Conservation (phyloP, 2,797 vertebrate genomes). For the Otus scops region DNA sequence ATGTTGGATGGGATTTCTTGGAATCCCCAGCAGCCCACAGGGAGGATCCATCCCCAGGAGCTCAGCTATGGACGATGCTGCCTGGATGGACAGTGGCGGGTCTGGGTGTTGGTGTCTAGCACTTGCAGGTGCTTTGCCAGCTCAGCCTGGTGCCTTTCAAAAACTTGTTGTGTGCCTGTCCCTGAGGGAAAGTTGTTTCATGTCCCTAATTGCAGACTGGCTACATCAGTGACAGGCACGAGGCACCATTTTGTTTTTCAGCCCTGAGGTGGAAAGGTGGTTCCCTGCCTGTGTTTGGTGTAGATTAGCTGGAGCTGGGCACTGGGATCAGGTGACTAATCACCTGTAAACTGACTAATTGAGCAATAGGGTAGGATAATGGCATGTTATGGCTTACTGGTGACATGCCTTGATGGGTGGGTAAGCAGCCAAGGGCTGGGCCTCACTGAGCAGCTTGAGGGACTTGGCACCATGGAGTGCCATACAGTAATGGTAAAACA, state of each 20-base stretch:
- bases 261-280: neutral
- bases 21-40: fast-evolving
- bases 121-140: neutral
- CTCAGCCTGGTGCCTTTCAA: neutral
- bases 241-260: neutral
- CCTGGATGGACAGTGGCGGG: fast-evolving
- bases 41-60: neutral
- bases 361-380: neutral
- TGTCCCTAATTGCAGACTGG: neutral
- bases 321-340: conserved; percentile 33
- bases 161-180: neutral
- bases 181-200: neutral
- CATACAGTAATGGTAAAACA: fast-evolving
- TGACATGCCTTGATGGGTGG: fast-evolving
- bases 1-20: fast-evolving
- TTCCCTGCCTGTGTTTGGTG: neutral
- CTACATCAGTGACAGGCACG: neutral
- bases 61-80: fast-evolving
- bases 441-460: neutral
- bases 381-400: neutral
- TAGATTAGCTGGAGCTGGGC: neutral
- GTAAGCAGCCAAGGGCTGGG: neutral
- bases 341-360: conserved; percentile 25
- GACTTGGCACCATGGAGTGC: neutral
- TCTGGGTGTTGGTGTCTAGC: neutral